Conservation (phyloP, 2,888 invertebrate genomes). For the Rhagonycha fulva region DNA sequence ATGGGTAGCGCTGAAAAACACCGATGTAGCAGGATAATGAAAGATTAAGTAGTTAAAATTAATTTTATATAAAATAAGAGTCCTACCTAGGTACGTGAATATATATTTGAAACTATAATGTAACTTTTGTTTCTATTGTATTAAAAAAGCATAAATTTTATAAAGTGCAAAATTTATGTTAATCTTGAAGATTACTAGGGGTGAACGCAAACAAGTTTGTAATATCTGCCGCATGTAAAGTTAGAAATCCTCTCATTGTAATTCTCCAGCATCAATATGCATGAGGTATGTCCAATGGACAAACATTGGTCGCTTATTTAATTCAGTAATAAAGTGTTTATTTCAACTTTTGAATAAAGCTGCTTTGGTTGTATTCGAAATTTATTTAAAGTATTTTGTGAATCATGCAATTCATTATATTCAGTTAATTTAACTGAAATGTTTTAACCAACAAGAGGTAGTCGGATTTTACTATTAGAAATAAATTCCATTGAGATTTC, state of each 20-base stretch:
- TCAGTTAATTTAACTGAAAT: neutral
- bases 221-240: conserved; percentile 41
- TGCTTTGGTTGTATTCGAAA: neutral
- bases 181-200: conserved; percentile 42
- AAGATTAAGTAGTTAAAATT: neutral
- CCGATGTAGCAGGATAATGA: neutral
- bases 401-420: neutral
- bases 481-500: neutral
- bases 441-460: neutral
- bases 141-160: conserved; percentile 37
- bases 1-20: neutral
- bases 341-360: conserved; percentile 16
- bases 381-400: neutral
- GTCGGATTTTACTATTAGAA: neutral
- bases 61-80: neutral
- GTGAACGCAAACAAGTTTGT: conserved; percentile 45
- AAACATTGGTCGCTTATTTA: conserved; percentile 37
- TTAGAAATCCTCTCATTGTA: conserved; percentile 41
- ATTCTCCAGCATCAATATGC: conserved; percentile 44
- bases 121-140: neutral
- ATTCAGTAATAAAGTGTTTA: conserved; percentile 26
- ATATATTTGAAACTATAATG: neutral
- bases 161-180: conserved; percentile 43
- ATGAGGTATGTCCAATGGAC: conserved; percentile 41
- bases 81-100: neutral